Percentiles rank a stretch among this genome's conserved stretches.
phyloP scores from a whole-genome alignment of 2,888 invertebrate species.

The Neoscelio sp. region DNA sequence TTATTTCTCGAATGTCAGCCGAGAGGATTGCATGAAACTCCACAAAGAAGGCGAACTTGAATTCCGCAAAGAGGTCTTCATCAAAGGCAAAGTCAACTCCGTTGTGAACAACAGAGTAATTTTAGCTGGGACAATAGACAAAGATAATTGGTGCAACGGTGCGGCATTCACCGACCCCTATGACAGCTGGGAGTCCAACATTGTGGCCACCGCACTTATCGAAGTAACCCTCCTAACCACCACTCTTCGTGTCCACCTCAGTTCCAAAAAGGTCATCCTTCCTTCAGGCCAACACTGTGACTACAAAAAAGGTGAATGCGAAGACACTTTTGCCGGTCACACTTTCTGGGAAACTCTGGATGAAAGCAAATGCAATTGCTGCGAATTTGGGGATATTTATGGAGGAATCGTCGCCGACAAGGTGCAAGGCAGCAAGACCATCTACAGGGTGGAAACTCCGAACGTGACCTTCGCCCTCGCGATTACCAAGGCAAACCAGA shows the following conservation, averaged over 20 bases:
- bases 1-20: not conserved
- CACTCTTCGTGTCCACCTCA: slow-evolving; percentile 34
- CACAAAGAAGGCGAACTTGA: not conserved
- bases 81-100: not conserved
- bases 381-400: no score
- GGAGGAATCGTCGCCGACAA: no score
- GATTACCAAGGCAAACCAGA: not conserved
- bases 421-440: no score
- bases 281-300: slow-evolving; percentile 43
- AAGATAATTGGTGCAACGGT: slow-evolving; percentile 46
- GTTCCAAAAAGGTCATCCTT: slow-evolving; percentile 30
- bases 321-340: slow-evolving; percentile 45
- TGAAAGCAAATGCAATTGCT: no score
- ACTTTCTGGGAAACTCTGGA: slow-evolving; percentile 53
- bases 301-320: slow-evolving; percentile 18
- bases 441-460: not conserved
- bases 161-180: slow-evolving; percentile 49
- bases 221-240: no score
- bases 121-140: not conserved
- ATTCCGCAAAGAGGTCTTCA: not conserved
- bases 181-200: slow-evolving; percentile 39
- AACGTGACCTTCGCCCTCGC: slow-evolving; percentile 8
- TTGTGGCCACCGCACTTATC: no score
- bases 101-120: slow-evolving; percentile 12
- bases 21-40: slow-evolving; percentile 3